A percentile compares a stretch with the other conserved stretches of the same genome.
Evolutionary conservation across 2,888 invertebrate genomes (phyloP).

Genomic region (Heteromyza rotundicornis): DNA sequence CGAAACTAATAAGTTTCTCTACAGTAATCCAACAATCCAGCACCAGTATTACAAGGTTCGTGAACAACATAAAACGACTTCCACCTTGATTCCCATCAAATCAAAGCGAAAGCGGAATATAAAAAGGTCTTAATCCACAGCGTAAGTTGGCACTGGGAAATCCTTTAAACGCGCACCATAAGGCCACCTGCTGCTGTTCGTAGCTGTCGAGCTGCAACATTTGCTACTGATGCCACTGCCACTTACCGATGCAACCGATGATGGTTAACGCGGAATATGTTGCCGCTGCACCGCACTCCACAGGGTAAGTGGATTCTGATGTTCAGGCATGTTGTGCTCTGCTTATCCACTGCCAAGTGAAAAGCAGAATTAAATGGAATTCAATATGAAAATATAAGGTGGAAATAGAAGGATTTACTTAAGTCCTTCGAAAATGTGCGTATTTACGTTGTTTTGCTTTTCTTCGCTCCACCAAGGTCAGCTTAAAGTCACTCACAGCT

Average conservation of each 20-base stretch:
- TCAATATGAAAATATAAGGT: conserved; percentile 1
- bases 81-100: background rate
- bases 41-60: background rate
- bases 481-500: conserved; percentile 1
- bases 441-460: background rate
- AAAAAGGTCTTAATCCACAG: background rate
- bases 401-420: no score
- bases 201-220: background rate
- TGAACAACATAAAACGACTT: background rate
- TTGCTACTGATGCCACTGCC: background rate
- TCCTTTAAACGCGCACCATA: conserved; percentile 2
- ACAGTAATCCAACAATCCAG: background rate
- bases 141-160: background rate
- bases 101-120: background rate
- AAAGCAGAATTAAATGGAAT: background rate
- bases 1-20: background rate
- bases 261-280: background rate
- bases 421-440: background rate
- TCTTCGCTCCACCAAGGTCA: background rate
- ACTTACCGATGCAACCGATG: background rate
- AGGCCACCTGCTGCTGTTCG: conserved; percentile 16
- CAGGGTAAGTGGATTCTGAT: conserved; percentile 13
- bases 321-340: conserved; percentile 10
- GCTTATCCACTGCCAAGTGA: background rate
- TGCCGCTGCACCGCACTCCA: background rate